A percentile compares a stretch with the other conserved stretches of the same genome.
These are phyloP conservation scores for Palythoa grandiflora DNA, from an alignment of 92 coral and sea anemone genomes.

Conservation along the genomic window DNA sequence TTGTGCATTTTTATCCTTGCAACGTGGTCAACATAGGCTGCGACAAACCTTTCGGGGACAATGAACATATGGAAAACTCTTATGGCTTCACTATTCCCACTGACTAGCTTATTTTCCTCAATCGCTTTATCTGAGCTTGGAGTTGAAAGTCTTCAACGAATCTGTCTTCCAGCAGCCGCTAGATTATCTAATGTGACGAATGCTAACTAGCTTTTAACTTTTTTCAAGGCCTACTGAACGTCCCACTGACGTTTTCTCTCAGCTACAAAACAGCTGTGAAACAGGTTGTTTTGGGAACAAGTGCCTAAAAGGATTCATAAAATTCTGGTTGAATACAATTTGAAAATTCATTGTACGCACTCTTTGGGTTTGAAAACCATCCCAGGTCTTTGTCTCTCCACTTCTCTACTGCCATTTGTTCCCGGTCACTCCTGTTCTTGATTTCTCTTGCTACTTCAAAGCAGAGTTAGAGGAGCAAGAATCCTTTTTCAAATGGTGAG, in stretches of 20 bases:
- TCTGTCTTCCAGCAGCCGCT: no score
- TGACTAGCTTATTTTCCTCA: conserved; percentile 6
- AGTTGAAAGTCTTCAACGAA: background rate
- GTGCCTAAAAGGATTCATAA: background rate
- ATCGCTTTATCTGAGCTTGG: background rate
- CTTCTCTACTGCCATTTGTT: conserved; percentile 10
- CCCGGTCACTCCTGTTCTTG: background rate
- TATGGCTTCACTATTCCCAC: conserved; percentile 13
- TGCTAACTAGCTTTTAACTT: no score
- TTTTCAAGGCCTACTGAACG: no score
- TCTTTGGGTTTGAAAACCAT: conserved; percentile 16
- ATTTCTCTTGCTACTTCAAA: no score
- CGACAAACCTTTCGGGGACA: conserved; percentile 13
- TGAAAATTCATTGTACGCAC: conserved; percentile 21
- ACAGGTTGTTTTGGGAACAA: no score
- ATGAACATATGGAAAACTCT: conserved; percentile 33
- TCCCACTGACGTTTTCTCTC: no score
- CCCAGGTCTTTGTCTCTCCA: conserved; percentile 12
- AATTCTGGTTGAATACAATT: conserved; percentile 28
- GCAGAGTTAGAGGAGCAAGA: no score
- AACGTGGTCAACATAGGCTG: conserved; percentile 25
- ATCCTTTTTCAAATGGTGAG: no score
- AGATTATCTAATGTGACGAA: no score
- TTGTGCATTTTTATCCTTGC: conserved; percentile 33
- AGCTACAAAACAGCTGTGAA: no score